Evolutionary conservation across 2,113 vertebrate genomes (phyloP).

Genomic region (Pteropus alecto): DNA sequence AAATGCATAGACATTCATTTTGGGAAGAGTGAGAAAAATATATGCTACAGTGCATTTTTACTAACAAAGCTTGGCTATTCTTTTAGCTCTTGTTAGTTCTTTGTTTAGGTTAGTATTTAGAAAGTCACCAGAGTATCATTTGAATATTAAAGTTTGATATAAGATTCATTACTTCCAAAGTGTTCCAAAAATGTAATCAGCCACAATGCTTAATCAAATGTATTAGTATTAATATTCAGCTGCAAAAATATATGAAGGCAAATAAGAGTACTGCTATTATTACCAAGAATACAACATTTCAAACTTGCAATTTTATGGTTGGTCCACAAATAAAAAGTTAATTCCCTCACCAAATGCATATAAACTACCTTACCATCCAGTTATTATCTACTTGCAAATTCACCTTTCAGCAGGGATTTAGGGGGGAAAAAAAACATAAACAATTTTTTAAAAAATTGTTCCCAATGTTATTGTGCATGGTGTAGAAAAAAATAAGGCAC

Average conservation of each 20-base stretch:
- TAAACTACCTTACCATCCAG: neutral
- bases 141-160: neutral
- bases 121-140: neutral
- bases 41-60: neutral
- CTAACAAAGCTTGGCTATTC: neutral
- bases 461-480: neutral
- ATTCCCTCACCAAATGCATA: neutral
- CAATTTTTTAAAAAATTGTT: neutral
- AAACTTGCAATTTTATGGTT: neutral
- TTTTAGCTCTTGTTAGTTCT: neutral
- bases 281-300: neutral
- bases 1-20: conserved; percentile 12
- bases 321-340: neutral
- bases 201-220: neutral
- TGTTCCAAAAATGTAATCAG: neutral
- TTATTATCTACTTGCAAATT: neutral
- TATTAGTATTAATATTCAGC: neutral
- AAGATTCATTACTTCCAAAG: neutral
- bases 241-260: neutral
- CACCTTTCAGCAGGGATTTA: neutral
- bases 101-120: neutral
- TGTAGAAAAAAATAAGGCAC: neutral
- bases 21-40: conserved; percentile 17
- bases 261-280: neutral
- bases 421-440: neutral